Evolutionary conservation across 1,140 invertebrate species (phyloP), one percentile per base, ranked within the genome.

Genomic region (Aethina tumida): DNA sequence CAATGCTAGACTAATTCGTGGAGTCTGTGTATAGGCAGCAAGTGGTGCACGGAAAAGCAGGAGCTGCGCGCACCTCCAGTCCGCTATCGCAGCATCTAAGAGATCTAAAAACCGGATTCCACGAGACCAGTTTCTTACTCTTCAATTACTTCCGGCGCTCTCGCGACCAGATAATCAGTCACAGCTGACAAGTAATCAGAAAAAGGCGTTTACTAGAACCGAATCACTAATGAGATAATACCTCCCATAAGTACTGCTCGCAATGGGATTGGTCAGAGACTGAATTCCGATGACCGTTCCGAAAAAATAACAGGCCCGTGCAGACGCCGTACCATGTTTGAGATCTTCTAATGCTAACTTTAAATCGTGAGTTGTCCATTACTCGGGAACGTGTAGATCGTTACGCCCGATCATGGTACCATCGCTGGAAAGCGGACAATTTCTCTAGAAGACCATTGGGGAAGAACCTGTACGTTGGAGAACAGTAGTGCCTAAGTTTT

Each of bases 141-240:
- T 13, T 30, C 33, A 44, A 33, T 42, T 46, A 57, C 53, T 56
- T 59, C 54, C 55, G 56, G 55, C 50, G 52, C 52, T 50, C n/a
- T n/a, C 27, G 35, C 24, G 52, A 45, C 56, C 48, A 56, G 51
- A 55, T 54, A 49, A 62, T 62, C 59, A 58, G 45, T 62, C 59
- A 62, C 55, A 58, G 45, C 49, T 60, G 58, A 62, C 59, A 46
- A 48, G 50, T 54, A 53, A 62, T 60, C 59, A 60, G 38, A 47
- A 59, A 62, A 49, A 56, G 59, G 59, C 59, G 58, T 47, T 34
- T 28, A 39, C 49, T 24, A n/a, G 29, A 47, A 44, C 35, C 41
- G 54, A 50, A 59, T 59, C 50, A n/a, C 45, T 57, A 55, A 58
- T 53, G 55, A 59, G 47, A 50, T 42, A 27, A 48, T 38, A 45